These are phyloP conservation scores for Crenuchus spilurus DNA, from an alignment of 2,797 vertebrate species.

Conservation along the genomic window DNA sequence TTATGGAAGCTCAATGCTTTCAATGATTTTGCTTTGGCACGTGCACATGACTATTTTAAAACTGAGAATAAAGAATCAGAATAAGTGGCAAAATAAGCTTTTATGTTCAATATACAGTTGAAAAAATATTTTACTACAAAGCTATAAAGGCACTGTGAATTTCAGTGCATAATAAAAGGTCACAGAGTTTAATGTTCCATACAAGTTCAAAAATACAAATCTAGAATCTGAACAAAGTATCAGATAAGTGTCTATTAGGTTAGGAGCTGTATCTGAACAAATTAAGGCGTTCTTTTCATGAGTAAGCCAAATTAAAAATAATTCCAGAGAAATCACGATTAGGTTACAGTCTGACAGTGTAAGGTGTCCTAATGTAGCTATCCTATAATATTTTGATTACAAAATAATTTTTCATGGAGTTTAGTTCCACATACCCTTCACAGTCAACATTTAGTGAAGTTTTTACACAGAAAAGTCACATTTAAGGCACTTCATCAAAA, in stretches of 20 bases:
- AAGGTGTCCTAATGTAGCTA: slow-evolving; percentile 9
- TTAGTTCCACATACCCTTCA: slow-evolving; percentile 23
- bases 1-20: not conserved
- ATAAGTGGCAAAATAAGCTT: not conserved
- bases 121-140: slow-evolving; percentile 18
- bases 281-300: slow-evolving; percentile 11
- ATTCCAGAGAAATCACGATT: not conserved
- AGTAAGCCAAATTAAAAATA: slow-evolving; percentile 22
- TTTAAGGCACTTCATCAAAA: slow-evolving; percentile 31
- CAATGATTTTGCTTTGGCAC: too few species aligned
- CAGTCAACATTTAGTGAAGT: slow-evolving; percentile 35
- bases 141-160: slow-evolving; percentile 16
- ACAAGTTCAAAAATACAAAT: slow-evolving; percentile 50
- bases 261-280: not conserved
- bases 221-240: slow-evolving; percentile 8
- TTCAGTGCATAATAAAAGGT: slow-evolving; percentile 3
- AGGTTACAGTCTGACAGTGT: slow-evolving; percentile 18
- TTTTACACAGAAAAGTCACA: not conserved
- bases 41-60: not conserved
- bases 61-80: not conserved
- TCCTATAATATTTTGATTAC: not conserved
- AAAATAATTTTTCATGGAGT: slow-evolving; percentile 39
- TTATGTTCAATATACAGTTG: not conserved
- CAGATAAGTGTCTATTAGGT: slow-evolving; percentile 3
- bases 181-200: slow-evolving; percentile 29